Conservation (phyloP, 2,888 invertebrate genomes). For the Hypomecis punctinalis region DNA sequence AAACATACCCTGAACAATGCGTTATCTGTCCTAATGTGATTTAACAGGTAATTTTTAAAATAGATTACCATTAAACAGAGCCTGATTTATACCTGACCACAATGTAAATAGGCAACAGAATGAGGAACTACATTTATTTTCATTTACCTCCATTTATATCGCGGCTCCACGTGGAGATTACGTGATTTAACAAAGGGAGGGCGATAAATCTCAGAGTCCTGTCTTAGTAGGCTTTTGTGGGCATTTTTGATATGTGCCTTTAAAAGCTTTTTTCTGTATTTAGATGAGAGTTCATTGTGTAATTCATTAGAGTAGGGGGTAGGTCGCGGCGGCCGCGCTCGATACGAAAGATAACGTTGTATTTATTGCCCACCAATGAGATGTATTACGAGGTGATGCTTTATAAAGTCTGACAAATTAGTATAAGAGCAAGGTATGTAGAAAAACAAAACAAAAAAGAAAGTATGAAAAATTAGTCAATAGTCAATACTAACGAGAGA, state of each 20-base stretch:
- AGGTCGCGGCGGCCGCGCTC: conserved; percentile 76
- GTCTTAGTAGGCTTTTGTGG: conserved; percentile 85
- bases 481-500: no score
- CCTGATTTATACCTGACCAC: conserved; percentile 74
- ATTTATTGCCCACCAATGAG: conserved; percentile 80
- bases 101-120: conserved; percentile 82
- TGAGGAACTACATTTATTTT: conserved; percentile 85
- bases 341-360: conserved; percentile 81
- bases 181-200: conserved; percentile 84
- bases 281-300: conserved; percentile 85
- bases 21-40: conserved; percentile 84
- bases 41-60: conserved; percentile 83
- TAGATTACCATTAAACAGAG: conserved; percentile 79
- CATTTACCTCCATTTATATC: conserved; percentile 84
- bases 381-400: conserved; percentile 76
- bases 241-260: conserved; percentile 85
- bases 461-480: no score
- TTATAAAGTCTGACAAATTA: conserved; percentile 77
- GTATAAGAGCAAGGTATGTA: conserved; percentile 43
- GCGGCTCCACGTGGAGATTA: conserved; percentile 84
- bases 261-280: conserved; percentile 86
- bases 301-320: conserved; percentile 83
- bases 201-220: conserved; percentile 81
- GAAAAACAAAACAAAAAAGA: conserved; percentile 15
- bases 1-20: conserved; percentile 78